Evolutionary conservation across 2,797 vertebrate genomes (phyloP), one percentile per base, ranked within the genome.

Genomic region (Myioborus melanocephalus): DNA sequence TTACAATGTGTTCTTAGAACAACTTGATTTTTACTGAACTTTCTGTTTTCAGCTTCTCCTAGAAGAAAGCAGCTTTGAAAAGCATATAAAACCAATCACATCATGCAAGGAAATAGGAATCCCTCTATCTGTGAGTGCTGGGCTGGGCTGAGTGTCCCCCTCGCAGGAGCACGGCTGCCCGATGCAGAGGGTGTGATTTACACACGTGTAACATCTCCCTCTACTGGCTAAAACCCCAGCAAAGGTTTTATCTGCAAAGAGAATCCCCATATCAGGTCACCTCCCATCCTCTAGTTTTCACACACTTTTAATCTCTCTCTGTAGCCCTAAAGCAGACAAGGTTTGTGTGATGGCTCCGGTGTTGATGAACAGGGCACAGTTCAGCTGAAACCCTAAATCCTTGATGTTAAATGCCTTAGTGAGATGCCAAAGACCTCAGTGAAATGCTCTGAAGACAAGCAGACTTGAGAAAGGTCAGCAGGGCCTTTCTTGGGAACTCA

Each of bases 161-260:
- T 17, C 34, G 11, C 9, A 61, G 14, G 28, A 23, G n/a, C 46
- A 8, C 17, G 19, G 55, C 28, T 22, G 3, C 24, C 50, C 53
- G 57, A 4, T 4, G 49, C 18, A 16, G 27, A 12, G 8, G 19
- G 5, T n/a, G n/a, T 6, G 59, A 61, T 68, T 81, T 49, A 71
- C 2, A 0, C n/a, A 0, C 17, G 22, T 86, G 13, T 94, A 78
- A 82, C 83, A 77, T 55, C 85, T 90, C 95, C 96, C 96, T 96
- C 96, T 97, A 27, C 84, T 56, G 96, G 89, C 30, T 79, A 46
- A 63, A 87, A 21, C 7, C 14, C 0, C 34, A 30, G 30, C 56
- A 88, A 57, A 43, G 17, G 9, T 56, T 75, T 81, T 18, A 34
- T 23, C n/a, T 37, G 32, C 30, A 47, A 9, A 5, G 24, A 53